Conservation (phyloP, 2,113 vertebrate genomes). For the Gallinago undulata region DNA sequence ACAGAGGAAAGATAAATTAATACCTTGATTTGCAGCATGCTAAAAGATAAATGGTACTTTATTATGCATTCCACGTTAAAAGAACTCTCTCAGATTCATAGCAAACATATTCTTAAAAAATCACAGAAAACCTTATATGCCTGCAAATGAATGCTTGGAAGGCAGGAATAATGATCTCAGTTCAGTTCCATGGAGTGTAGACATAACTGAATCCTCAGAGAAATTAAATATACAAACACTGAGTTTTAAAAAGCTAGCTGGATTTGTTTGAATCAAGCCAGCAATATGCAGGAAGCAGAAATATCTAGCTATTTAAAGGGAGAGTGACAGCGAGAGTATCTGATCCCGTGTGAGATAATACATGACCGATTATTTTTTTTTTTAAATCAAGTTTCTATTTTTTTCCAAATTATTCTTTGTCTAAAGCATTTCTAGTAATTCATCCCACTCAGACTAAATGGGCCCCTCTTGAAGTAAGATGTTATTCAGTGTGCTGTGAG, state of each 20-base stretch:
- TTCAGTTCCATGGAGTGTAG: background rate
- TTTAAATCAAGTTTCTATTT: background rate
- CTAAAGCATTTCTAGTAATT: background rate
- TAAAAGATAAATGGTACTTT: background rate
- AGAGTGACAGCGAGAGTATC: background rate
- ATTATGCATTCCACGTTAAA: background rate
- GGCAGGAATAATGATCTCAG: background rate
- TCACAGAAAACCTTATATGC: background rate
- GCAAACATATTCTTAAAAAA: background rate
- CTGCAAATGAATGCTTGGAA: background rate
- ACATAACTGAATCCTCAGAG: background rate
- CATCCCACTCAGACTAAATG: background rate
- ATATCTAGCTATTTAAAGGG: background rate
- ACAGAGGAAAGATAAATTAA: background rate
- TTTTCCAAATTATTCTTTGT: background rate
- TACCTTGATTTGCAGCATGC: background rate
- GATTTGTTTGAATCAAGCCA: background rate
- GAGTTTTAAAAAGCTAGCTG: background rate
- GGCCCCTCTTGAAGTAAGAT: background rate
- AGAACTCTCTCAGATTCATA: background rate
- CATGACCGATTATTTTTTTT: background rate
- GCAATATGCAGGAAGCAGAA: background rate
- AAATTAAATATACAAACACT: constrained; percentile 31
- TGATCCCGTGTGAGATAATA: background rate
- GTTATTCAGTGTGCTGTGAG: background rate